Evolutionary conservation across 2,797 vertebrate genomes (phyloP), one percentile per base, ranked within the genome.

Genomic region (Novumbra hubbsi): DNA sequence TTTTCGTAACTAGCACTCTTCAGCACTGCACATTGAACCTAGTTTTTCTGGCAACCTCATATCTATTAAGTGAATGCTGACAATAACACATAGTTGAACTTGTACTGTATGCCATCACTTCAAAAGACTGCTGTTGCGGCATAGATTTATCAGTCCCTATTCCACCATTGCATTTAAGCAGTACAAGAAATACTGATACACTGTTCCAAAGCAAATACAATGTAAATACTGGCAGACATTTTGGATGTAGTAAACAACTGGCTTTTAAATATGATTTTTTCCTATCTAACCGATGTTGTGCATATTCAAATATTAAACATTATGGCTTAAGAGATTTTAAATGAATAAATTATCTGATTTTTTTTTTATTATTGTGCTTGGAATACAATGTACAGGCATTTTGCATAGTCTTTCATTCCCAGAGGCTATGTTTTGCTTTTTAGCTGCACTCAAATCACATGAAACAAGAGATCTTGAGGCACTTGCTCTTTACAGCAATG

Each of bases 401-500:
- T 70, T 48, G n/a, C 68, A 70, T 70, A 32, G 32, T 41, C 48
- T 70, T 8, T 52, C 27, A 55, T 70, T 70, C 68, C 68, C 68
- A 70, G 49, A 52, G 68, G 68, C 49, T 19, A 30, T 70, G 17
- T 52, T 32, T 30, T 34, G 49, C 49, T 70, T 27, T 28, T 50
- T 70, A 27, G 68, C 68, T 17, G 19, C 27, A 52, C 24, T 70
- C 14, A 30, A 30, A 70, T 70, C 49, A 52, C 49, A 32, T 52
- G 55, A 52, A 30, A 30, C 32, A 2, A 12, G 27, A 17, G 3
- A 50, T 49, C 27, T 19, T 52, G 34, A 73, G 68, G 41, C 68
- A 67, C 64, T 78, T 71, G 19, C 63, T 64, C 68, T 68, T 24
- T 38, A 67, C 45, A 64, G 73, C 52, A 55, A 60, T 60, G 57